These are phyloP conservation scores for Acrobasis consociella DNA, from an alignment of 2,888 invertebrate genomes.

Conservation along the genomic window DNA sequence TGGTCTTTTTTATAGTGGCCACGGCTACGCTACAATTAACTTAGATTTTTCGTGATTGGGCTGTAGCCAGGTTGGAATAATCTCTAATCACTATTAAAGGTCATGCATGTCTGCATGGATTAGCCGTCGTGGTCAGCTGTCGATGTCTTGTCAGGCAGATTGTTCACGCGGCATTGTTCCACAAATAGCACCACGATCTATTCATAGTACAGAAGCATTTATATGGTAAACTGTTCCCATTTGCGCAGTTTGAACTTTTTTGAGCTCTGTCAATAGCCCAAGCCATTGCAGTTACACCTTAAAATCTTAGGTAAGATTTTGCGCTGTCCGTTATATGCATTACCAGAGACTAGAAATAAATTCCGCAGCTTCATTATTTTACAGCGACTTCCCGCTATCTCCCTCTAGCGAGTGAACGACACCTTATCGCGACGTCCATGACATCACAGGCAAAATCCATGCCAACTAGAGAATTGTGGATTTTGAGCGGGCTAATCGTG, in stretches of 20 bases:
- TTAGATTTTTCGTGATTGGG: conserved; percentile 11
- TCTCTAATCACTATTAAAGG: conserved; percentile 21
- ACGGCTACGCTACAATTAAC: neutral
- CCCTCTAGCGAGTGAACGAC: conserved; percentile 69
- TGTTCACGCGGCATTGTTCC: conserved; percentile 58
- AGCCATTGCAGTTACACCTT: no score
- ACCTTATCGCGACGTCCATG: conserved; percentile 66
- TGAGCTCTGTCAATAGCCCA: no score
- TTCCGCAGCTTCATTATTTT: neutral
- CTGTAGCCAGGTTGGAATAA: conserved; percentile 1
- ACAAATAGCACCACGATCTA: conserved; percentile 57
- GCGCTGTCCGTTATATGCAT: no score
- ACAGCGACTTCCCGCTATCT: conserved; percentile 47
- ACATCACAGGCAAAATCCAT: conserved; percentile 59
- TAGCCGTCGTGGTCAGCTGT: conserved; percentile 46
- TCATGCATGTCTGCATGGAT: conserved; percentile 23
- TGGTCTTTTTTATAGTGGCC: neutral
- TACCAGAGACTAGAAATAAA: no score
- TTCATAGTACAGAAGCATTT: neutral
- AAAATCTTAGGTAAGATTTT: no score
- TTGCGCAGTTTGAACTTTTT: no score
- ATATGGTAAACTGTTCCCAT: neutral
- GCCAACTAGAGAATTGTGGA: conserved; percentile 55
- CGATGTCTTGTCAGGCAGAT: conserved; percentile 45
- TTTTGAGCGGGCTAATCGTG: conserved; percentile 37